Conservation (phyloP, 2,113 vertebrate genomes). For the Rhea americana region DNA sequence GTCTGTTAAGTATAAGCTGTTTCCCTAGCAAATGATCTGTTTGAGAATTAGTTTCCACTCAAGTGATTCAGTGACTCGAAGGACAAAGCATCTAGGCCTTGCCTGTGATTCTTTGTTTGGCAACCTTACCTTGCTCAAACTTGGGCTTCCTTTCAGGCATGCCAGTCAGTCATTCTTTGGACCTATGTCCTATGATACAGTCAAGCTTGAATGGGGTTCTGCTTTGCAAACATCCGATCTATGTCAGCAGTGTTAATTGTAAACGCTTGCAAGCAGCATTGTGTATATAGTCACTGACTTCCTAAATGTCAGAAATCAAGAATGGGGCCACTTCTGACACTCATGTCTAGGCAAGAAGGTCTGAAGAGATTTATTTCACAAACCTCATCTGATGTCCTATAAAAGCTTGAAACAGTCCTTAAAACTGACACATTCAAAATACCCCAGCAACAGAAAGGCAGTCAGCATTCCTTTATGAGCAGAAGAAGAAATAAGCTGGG, state of each 20-base stretch:
- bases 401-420: not conserved
- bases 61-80: not conserved
- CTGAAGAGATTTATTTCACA: not conserved
- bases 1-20: not conserved
- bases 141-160: not conserved
- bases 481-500: not conserved
- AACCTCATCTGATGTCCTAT: not conserved
- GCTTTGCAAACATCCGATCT: not conserved
- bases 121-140: not conserved
- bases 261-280: not conserved
- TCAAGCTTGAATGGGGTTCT: not conserved
- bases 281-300: not conserved
- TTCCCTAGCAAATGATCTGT: not conserved
- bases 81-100: not conserved
- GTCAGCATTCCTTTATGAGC: not conserved
- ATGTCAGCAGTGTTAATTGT: not conserved
- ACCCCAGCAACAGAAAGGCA: not conserved
- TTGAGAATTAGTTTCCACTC: not conserved
- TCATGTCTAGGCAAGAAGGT: not conserved
- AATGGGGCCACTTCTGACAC: not conserved
- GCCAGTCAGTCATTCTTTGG: not conserved
- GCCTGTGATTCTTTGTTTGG: not conserved
- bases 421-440: not conserved
- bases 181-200: not conserved
- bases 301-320: constrained; percentile 2